Evolutionary conservation across 2,888 invertebrate genomes (phyloP).

Genomic region (Ennomos quercinarius): DNA sequence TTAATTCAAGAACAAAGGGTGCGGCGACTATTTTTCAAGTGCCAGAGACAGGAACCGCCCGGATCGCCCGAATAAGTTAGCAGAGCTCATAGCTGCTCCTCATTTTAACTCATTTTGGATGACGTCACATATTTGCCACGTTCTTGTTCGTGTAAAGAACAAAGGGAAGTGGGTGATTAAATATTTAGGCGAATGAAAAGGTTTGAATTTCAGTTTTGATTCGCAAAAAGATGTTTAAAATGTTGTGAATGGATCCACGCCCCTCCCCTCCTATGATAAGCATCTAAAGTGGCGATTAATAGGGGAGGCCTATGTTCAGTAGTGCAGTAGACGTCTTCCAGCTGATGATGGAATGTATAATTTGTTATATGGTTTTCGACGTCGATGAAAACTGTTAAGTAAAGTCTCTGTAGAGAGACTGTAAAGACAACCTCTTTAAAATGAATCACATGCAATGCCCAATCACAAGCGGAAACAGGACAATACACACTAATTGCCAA

Average conservation of each 20-base stretch:
- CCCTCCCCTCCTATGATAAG: no score
- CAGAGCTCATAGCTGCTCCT: conserved; percentile 20
- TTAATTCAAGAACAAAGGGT: conserved; percentile 44
- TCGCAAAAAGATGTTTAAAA: no score
- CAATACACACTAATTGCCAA: background rate
- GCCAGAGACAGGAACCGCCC: conserved; percentile 39
- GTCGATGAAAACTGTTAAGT: background rate
- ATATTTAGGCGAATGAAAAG: background rate
- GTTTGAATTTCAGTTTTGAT: conserved; percentile 7
- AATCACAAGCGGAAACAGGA: no score
- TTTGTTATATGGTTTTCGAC: no score
- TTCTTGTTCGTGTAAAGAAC: conserved; percentile 10
- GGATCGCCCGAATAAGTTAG: conserved; percentile 39
- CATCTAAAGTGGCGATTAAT: no score
- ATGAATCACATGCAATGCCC: no score
- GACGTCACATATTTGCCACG: conserved; percentile 28
- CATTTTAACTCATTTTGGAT: conserved; percentile 28
- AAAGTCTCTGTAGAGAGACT: no score
- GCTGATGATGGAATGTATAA: no score
- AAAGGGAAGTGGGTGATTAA: background rate
- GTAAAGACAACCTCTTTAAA: no score
- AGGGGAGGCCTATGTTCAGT: no score
- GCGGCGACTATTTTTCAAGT: conserved; percentile 46
- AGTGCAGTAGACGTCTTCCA: no score
- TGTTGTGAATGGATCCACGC: no score